Conservation (phyloP, 2,113 vertebrate species). For the Tenebrosternarchus preto region DNA sequence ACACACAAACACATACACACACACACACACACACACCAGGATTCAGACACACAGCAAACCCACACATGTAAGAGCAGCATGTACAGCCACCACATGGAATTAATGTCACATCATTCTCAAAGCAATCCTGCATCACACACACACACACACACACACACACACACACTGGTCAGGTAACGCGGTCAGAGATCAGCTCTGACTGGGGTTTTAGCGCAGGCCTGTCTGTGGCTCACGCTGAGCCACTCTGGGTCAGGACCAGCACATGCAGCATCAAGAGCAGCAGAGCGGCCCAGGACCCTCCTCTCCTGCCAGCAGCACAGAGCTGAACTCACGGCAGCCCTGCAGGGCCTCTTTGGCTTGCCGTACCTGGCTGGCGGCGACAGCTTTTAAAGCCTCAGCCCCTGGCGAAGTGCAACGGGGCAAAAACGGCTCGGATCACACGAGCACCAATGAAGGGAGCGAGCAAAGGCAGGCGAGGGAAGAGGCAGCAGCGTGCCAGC, state of each 20-base stretch:
- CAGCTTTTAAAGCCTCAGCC: slow-evolving; percentile 17
- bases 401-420: background rate
- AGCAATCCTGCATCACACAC: too few relatives aligned
- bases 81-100: background rate
- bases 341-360: slow-evolving; percentile 16
- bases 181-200: too few relatives aligned
- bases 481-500: background rate
- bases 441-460: background rate
- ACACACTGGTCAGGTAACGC: too few relatives aligned
- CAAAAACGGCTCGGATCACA: slow-evolving; percentile 1
- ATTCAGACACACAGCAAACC: background rate
- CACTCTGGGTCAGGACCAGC: too few relatives aligned
- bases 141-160: too few relatives aligned
- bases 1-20: background rate
- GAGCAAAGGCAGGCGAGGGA: background rate
- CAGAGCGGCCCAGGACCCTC: background rate
- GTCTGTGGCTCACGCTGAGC: too few relatives aligned
- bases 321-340: background rate
- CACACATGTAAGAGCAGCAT: background rate
- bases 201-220: too few relatives aligned
- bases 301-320: background rate
- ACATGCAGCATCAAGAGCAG: slow-evolving; percentile 9
- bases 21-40: background rate
- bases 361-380: slow-evolving; percentile 10
- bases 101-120: background rate